phyloP scores from a whole-genome alignment of 2,113 vertebrate species.

The Cynopterus brachyotis region DNA sequence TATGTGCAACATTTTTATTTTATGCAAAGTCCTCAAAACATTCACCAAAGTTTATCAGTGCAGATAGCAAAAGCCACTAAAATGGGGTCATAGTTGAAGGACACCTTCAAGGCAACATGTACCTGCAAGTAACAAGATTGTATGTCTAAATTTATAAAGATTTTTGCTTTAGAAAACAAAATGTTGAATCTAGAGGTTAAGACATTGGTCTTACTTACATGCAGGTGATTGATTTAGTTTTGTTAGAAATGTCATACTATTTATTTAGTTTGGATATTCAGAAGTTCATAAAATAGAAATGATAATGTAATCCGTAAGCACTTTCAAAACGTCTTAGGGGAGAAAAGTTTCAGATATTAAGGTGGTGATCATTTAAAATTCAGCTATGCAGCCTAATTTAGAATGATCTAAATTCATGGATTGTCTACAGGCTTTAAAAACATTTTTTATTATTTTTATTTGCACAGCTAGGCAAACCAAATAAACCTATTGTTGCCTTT shows the following conservation, averaged over 20 bases:
- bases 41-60: neutral
- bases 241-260: neutral
- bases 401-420: slow-evolving; percentile 27
- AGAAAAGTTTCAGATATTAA: slow-evolving; percentile 39
- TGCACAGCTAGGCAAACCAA: slow-evolving; percentile 26
- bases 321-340: neutral
- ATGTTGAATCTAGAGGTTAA: slow-evolving; percentile 13
- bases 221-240: neutral
- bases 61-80: neutral
- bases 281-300: slow-evolving; percentile 35
- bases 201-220: neutral
- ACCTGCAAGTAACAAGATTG: neutral
- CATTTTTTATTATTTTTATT: slow-evolving; percentile 55
- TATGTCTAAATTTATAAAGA: neutral
- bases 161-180: slow-evolving; percentile 10
- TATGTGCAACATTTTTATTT: neutral
- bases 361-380: slow-evolving; percentile 23
- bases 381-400: neutral
- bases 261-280: slow-evolving; percentile 36
- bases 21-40: neutral
- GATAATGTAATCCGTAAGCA: neutral
- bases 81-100: neutral
- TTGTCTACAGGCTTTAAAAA: slow-evolving; percentile 21
- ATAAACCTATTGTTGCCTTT: slow-evolving; percentile 40
- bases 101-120: neutral